These are phyloP conservation scores for Muscicapa adusta DNA, from an alignment of 2,113 vertebrate species.

Conservation along the genomic window DNA sequence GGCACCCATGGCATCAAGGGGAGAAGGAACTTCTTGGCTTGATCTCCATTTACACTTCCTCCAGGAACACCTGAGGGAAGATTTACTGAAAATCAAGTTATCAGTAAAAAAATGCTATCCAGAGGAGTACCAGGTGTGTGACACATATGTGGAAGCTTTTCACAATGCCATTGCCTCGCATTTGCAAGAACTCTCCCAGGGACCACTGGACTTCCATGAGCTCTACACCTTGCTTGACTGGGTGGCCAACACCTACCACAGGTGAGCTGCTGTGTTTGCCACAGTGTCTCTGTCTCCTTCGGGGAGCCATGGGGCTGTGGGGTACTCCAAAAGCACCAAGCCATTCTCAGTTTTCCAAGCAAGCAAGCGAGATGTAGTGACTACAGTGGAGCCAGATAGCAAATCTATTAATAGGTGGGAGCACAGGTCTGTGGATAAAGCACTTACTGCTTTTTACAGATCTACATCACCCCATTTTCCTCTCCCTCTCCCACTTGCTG, in stretches of 20 bases:
- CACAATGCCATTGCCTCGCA: slow-evolving; percentile 67
- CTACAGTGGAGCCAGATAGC: neutral
- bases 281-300: neutral
- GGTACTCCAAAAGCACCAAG: neutral
- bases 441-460: neutral
- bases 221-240: slow-evolving; percentile 69
- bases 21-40: slow-evolving; percentile 5
- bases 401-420: neutral
- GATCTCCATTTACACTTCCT: slow-evolving; percentile 55
- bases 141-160: slow-evolving; percentile 65
- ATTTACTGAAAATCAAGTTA: slow-evolving; percentile 67
- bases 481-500: neutral
- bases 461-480: neutral
- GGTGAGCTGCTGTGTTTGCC: slow-evolving; percentile 51
- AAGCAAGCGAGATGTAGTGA: neutral
- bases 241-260: slow-evolving; percentile 69
- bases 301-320: accelerated
- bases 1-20: neutral
- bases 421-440: neutral
- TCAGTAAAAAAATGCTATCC: slow-evolving; percentile 67
- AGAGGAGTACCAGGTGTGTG: slow-evolving; percentile 65
- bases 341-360: neutral
- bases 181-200: slow-evolving; percentile 53
- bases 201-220: neutral
- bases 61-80: slow-evolving; percentile 16